phyloP scores from a whole-genome alignment of 2,113 vertebrate genomes.

The Acanthochromis polyacanthus region DNA sequence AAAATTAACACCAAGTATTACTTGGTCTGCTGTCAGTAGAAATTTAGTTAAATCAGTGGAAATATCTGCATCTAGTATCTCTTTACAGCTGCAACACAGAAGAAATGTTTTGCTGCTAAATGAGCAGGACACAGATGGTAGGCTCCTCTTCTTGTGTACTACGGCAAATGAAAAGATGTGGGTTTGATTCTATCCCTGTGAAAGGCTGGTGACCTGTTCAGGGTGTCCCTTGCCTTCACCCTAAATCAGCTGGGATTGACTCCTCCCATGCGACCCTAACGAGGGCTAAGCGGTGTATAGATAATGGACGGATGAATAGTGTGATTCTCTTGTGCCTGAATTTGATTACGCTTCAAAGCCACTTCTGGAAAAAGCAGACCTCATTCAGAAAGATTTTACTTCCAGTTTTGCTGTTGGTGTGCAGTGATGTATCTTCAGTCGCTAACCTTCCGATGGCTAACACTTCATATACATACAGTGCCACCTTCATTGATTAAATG shows the following conservation, averaged over 20 bases:
- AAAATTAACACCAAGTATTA: too few species aligned
- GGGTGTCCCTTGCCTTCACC: too few species aligned
- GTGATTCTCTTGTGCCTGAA: too few species aligned
- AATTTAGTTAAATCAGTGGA: background rate
- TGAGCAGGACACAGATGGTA: too few species aligned
- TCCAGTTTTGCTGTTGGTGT: background rate
- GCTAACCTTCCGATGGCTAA: background rate
- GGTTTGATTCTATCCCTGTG: too few species aligned
- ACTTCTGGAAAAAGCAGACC: background rate
- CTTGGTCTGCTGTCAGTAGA: background rate
- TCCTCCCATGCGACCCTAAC: too few species aligned
- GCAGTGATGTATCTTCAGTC: background rate
- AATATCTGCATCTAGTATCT: background rate
- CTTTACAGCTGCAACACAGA: background rate
- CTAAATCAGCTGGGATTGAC: too few species aligned
- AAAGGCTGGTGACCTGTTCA: too few species aligned
- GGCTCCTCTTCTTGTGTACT: background rate
- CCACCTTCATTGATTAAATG: conserved; percentile 26
- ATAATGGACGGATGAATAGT: too few species aligned
- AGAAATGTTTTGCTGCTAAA: background rate
- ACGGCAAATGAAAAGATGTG: background rate
- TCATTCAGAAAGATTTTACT: background rate
- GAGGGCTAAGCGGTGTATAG: too few species aligned
- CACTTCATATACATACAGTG: background rate
- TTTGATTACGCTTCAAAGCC: background rate